A percentile compares a stretch with the other conserved stretches of the same genome.
Conservation (phyloP, 1,140 invertebrate genomes). For the Parapsyche elsis region DNA sequence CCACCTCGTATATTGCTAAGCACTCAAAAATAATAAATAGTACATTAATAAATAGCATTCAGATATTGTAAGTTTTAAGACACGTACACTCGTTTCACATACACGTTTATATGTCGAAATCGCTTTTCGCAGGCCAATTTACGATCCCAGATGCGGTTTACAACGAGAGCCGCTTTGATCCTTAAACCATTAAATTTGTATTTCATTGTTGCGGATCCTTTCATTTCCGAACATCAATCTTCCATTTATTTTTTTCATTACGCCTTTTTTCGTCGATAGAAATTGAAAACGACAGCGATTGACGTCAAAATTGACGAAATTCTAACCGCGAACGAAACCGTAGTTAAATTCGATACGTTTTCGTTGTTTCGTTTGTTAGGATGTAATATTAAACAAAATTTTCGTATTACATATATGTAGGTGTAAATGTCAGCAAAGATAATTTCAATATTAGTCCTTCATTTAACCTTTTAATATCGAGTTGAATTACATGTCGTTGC, state of each 20-base stretch:
- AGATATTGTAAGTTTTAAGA: not conserved
- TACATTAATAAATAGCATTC: not conserved
- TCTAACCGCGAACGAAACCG: too few relatives aligned
- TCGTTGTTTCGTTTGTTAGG: too few relatives aligned
- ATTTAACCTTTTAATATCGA: too few relatives aligned
- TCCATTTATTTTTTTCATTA: not conserved
- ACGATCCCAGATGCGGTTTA: constrained; percentile 29
- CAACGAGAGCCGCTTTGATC: constrained; percentile 29
- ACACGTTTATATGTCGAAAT: not conserved
- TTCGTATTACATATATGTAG: too few relatives aligned
- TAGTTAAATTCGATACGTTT: too few relatives aligned
- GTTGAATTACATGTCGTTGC: too few relatives aligned
- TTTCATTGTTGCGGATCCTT: constrained; percentile 34
- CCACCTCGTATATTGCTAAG: not conserved
- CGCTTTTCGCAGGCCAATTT: constrained; percentile 28
- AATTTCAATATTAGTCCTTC: too few relatives aligned
- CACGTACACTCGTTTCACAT: not conserved
- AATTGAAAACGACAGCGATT: not conserved
- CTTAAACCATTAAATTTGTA: constrained; percentile 39
- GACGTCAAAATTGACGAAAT: too few relatives aligned
- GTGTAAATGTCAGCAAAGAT: too few relatives aligned
- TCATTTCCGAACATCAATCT: constrained; percentile 6
- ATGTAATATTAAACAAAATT: too few relatives aligned
- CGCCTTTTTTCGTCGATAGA: not conserved
- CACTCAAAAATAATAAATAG: not conserved